phyloP scores from a whole-genome alignment of 2,888 invertebrate species.

The Agonum fuliginosum region DNA sequence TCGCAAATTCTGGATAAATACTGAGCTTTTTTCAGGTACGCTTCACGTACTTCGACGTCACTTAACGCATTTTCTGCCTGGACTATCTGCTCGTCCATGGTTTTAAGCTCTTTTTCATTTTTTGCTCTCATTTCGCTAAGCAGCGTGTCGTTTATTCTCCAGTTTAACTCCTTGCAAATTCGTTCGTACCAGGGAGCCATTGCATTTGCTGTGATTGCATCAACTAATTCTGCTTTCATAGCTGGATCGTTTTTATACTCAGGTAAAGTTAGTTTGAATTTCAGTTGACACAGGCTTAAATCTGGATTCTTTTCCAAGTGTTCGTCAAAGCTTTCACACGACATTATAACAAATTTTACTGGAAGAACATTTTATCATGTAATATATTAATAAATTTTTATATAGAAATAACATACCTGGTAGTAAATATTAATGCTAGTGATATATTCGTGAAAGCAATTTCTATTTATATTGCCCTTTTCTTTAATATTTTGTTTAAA shows the following conservation, averaged over 20 bases:
- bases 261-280: slow-evolving; percentile 74
- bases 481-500: background rate
- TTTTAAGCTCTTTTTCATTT: slow-evolving; percentile 65
- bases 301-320: slow-evolving; percentile 65
- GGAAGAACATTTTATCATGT: background rate
- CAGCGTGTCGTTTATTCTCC: slow-evolving; percentile 73
- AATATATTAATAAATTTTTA: background rate
- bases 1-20: slow-evolving; percentile 72
- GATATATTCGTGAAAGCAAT: background rate
- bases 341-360: slow-evolving; percentile 6
- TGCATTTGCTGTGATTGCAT: slow-evolving; percentile 73
- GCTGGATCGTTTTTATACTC: slow-evolving; percentile 73
- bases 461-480: too few species aligned
- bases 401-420: slow-evolving; percentile 5
- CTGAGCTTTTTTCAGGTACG: slow-evolving; percentile 70
- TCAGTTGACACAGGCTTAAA: slow-evolving; percentile 74
- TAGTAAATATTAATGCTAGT: background rate
- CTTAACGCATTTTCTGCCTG: slow-evolving; percentile 64
- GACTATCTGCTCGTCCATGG: slow-evolving; percentile 65
- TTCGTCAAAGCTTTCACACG: slow-evolving; percentile 8
- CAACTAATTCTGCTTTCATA: slow-evolving; percentile 72
- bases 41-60: slow-evolving; percentile 65
- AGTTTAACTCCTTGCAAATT: slow-evolving; percentile 72
- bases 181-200: slow-evolving; percentile 81
- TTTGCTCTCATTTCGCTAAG: slow-evolving; percentile 66